Evolutionary conservation across 1,140 invertebrate genomes (phyloP).

Genomic region (Aphis gossypii): DNA sequence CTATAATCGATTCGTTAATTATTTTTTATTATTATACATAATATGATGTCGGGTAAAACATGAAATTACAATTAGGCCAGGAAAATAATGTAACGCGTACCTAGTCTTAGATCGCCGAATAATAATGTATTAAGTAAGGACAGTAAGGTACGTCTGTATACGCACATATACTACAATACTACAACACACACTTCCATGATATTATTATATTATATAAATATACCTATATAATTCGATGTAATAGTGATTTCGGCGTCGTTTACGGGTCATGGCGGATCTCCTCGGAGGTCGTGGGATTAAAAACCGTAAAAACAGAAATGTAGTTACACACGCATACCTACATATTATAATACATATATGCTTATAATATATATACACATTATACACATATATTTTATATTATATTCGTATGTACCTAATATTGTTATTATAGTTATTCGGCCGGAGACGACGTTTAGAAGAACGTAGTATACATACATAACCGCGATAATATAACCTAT

Average conservation of each 20-base stretch:
- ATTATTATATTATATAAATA: constrained; percentile 5
- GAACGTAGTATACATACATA: background rate
- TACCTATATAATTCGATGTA: background rate
- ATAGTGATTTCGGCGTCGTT: constrained; percentile 2
- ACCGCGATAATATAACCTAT: background rate
- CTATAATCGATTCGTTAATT: background rate
- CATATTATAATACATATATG: too few species aligned
- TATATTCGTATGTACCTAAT: background rate
- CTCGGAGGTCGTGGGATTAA: background rate
- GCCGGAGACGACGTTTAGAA: background rate
- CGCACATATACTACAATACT: background rate
- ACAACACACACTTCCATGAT: background rate
- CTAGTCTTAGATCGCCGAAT: background rate
- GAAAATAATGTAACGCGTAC: background rate
- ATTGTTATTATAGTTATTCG: background rate
- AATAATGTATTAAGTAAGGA: background rate
- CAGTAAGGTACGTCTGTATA: background rate
- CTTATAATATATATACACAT: too few species aligned
- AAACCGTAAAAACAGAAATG: constrained; percentile 5
- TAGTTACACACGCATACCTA: background rate
- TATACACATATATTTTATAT: background rate
- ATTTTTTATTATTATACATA: background rate
- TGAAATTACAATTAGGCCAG: background rate
- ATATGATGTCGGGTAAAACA: background rate
- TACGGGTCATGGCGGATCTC: background rate